Conservation (phyloP, 2,888 invertebrate genomes). For the Himalopsyche kuldschensis region DNA sequence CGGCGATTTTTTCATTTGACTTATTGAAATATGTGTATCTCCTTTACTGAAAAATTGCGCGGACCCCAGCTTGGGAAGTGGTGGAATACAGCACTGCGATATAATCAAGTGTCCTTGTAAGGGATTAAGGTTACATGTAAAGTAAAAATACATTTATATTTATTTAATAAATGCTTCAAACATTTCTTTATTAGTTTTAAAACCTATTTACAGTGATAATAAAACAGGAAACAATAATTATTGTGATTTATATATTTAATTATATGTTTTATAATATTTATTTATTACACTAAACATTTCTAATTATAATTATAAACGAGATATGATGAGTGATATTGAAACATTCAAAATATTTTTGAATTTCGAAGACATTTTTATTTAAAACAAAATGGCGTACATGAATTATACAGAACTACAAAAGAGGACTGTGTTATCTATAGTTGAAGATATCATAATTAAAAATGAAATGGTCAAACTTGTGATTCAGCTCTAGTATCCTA, state of each 20-base stretch:
- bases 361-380: neutral
- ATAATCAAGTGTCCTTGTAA: too few relatives aligned
- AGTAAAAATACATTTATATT: neutral
- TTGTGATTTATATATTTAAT: neutral
- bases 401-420: too few relatives aligned
- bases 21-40: too few relatives aligned
- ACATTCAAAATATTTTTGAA: neutral
- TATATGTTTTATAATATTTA: neutral
- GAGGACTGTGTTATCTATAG: too few relatives aligned
- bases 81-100: too few relatives aligned
- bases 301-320: neutral
- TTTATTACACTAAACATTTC: neutral
- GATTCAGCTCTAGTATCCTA: too few relatives aligned
- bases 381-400: neutral
- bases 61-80: too few relatives aligned
- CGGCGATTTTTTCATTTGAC: too few relatives aligned
- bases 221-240: neutral
- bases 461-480: too few relatives aligned
- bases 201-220: conserved; percentile 8
- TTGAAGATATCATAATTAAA: too few relatives aligned
- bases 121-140: too few relatives aligned
- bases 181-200: conserved; percentile 7
- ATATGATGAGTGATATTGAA: neutral
- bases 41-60: too few relatives aligned
- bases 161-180: conserved; percentile 21